Evolutionary conservation across 2,888 invertebrate species (phyloP).

Genomic region (Catonia carolina): DNA sequence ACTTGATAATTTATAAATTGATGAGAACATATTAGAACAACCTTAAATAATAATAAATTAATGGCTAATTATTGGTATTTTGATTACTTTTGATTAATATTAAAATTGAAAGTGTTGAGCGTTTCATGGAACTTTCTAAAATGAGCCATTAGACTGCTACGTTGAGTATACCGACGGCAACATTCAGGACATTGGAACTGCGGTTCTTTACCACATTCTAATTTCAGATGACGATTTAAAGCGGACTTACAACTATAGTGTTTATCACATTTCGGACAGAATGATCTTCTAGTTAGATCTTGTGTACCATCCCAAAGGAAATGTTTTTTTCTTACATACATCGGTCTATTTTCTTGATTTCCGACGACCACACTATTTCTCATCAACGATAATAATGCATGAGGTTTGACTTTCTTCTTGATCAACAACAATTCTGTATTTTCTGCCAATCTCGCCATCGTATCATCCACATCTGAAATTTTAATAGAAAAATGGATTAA

Average conservation of each 20-base stretch:
- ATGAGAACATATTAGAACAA: no score
- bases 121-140: slow-evolving; percentile 43
- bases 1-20: no score
- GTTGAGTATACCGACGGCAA: slow-evolving; percentile 37
- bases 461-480: neutral
- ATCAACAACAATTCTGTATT: slow-evolving; percentile 2
- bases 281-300: slow-evolving; percentile 19
- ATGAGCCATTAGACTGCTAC: slow-evolving; percentile 49
- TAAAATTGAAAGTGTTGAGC: no score
- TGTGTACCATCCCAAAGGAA: slow-evolving; percentile 5
- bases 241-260: slow-evolving; percentile 82
- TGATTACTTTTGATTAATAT: no score
- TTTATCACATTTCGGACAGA: slow-evolving; percentile 75
- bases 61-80: no score
- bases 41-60: no score
- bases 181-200: slow-evolving; percentile 45
- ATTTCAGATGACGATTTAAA: slow-evolving; percentile 57
- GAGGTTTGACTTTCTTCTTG: slow-evolving; percentile 7
- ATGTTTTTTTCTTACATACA: slow-evolving; percentile 14
- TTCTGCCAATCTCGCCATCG: slow-evolving; percentile 5
- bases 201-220: slow-evolving; percentile 42
- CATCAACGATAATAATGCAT: slow-evolving; percentile 21
- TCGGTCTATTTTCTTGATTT: slow-evolving; percentile 19
- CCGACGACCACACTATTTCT: slow-evolving; percentile 19
- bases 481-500: no score